Percentiles rank a stretch among this genome's conserved stretches.
These are phyloP conservation scores for Falcaria lacertinaria DNA, from an alignment of 2,888 invertebrate species.

Conservation along the genomic window DNA sequence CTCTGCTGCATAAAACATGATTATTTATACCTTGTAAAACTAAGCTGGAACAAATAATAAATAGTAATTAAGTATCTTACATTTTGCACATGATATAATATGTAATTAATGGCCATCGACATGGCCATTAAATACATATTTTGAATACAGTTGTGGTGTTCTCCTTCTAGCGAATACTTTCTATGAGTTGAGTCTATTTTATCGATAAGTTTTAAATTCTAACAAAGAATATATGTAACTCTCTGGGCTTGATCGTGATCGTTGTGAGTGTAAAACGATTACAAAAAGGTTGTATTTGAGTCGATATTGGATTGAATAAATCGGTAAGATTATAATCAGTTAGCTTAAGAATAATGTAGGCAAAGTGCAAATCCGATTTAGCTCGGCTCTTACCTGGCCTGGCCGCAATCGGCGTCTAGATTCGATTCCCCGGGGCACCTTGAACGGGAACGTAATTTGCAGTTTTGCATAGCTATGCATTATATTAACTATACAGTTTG, in stretches of 20 bases:
- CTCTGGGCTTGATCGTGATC: too few relatives aligned
- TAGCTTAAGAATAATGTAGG: conserved; percentile 34
- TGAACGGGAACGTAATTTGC: conserved; percentile 69
- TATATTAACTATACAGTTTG: conserved; percentile 28
- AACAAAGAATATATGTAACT: too few relatives aligned
- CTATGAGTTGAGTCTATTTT: too few relatives aligned
- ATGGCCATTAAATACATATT: too few relatives aligned
- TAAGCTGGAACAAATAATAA: background rate
- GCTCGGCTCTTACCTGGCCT: conserved; percentile 57
- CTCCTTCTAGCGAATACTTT: too few relatives aligned
- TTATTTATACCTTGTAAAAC: conserved; percentile 1
- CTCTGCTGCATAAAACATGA: conserved; percentile 32
- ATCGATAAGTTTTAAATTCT: too few relatives aligned
- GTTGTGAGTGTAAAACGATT: too few relatives aligned
- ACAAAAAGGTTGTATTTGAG: background rate
- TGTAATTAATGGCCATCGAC: too few relatives aligned
- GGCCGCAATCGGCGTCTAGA: conserved; percentile 66
- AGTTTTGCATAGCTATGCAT: conserved; percentile 61
- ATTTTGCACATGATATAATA: too few relatives aligned
- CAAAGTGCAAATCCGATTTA: conserved; percentile 65
- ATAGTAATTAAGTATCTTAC: background rate
- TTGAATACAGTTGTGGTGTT: too few relatives aligned
- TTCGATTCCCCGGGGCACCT: conserved; percentile 60
- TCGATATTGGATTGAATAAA: conserved; percentile 15
- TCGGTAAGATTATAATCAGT: conserved; percentile 34